A percentile compares a stretch with the other conserved stretches of the same genome.
Conservation (phyloP, 64 coral and sea anemone genomes). For the Montipora foliosa region DNA sequence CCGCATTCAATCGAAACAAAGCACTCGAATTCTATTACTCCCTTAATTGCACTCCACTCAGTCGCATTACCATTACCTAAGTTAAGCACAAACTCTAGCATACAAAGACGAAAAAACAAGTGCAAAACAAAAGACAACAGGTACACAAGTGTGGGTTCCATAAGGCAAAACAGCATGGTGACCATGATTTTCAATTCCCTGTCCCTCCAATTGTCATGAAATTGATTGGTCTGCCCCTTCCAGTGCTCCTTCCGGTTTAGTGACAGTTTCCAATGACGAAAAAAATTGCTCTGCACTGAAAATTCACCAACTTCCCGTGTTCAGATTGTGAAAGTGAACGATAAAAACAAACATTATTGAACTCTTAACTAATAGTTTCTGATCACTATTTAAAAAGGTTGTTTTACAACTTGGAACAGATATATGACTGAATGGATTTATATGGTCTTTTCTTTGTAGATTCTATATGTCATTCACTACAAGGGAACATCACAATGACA, state of each 20-base stretch:
- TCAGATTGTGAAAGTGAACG: too few relatives aligned
- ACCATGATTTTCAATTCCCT: too few relatives aligned
- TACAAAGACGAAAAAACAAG: background rate
- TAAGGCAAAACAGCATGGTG: too few relatives aligned
- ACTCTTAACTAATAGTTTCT: background rate
- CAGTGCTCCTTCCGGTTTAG: too few relatives aligned
- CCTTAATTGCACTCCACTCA: background rate
- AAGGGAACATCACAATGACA: background rate
- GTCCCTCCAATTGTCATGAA: too few relatives aligned
- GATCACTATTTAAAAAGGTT: background rate
- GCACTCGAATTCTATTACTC: too few relatives aligned
- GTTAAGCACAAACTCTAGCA: background rate
- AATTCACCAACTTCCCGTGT: too few relatives aligned
- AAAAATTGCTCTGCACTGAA: too few relatives aligned
- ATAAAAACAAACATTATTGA: background rate
- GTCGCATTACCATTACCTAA: background rate
- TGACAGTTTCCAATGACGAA: too few relatives aligned
- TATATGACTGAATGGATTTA: background rate
- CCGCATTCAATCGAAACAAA: too few relatives aligned
- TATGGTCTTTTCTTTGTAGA: constrained; percentile 21
- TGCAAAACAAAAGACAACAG: background rate
- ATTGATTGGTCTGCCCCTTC: too few relatives aligned
- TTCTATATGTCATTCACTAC: constrained; percentile 35
- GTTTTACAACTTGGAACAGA: background rate
- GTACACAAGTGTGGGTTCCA: background rate